A percentile compares a stretch with the other conserved stretches of the same genome.
Conservation (phyloP, 1,140 invertebrate species). For the Zaprionus lachaisei region DNA sequence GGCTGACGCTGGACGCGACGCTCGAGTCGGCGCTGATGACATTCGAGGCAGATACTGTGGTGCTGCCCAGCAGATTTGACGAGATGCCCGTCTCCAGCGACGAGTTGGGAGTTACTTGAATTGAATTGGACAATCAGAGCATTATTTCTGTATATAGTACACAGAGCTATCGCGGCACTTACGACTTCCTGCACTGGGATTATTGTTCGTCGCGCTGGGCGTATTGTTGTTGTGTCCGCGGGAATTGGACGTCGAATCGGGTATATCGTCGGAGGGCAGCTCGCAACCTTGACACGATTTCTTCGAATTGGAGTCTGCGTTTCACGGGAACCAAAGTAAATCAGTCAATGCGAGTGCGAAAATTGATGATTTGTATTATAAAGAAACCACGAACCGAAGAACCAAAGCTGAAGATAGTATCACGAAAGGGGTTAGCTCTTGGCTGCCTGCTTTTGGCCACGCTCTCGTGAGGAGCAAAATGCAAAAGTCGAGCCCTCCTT, state of each 20-base stretch:
- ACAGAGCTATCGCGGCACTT: conserved; percentile 35
- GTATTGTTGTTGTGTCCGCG: conserved; percentile 91
- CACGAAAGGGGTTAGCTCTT: conserved; percentile 66
- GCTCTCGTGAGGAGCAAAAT: conserved; percentile 35
- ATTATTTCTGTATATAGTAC: background rate
- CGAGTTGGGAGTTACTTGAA: conserved; percentile 82
- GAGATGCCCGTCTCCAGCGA: conserved; percentile 82
- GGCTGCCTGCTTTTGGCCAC: conserved; percentile 9
- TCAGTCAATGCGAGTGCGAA: conserved; percentile 53
- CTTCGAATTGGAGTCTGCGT: conserved; percentile 86
- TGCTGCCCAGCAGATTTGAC: conserved; percentile 79
- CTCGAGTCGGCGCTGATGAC: conserved; percentile 84
- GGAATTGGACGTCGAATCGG: conserved; percentile 88
- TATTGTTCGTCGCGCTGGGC: conserved; percentile 90
- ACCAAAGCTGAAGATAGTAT: conserved; percentile 50
- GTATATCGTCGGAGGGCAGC: conserved; percentile 90
- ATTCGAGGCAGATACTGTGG: conserved; percentile 77
- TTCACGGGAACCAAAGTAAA: conserved; percentile 59
- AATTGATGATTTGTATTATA: conserved; percentile 74
- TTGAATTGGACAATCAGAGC: background rate
- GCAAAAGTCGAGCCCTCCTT: conserved; percentile 62
- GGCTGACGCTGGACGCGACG: conserved; percentile 82
- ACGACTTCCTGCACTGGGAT: conserved; percentile 84
- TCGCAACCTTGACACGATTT: conserved; percentile 96
- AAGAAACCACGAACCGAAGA: conserved; percentile 28